Percentiles rank a stretch among this genome's conserved stretches.
These are phyloP conservation scores for Trichomalopsis sarcophagae DNA, from an alignment of 1,140 invertebrate species.

Conservation along the genomic window DNA sequence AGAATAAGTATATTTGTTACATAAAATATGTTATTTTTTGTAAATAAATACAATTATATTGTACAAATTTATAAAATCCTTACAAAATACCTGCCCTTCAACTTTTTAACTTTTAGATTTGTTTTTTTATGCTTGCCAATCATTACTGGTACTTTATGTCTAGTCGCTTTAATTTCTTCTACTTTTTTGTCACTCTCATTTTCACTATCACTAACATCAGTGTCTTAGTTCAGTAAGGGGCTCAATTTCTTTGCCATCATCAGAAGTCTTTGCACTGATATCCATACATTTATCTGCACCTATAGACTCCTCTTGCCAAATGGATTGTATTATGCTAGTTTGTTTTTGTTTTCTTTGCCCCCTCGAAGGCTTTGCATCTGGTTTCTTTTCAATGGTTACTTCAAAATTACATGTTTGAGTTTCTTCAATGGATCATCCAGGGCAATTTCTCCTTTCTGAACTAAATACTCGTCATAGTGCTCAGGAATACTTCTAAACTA, in stretches of 20 bases:
- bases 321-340: constrained; percentile 20
- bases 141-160: background rate
- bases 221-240: background rate
- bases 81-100: constrained; percentile 5
- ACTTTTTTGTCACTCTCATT: background rate
- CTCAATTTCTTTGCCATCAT: background rate
- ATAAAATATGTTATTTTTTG: constrained; percentile 26
- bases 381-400: constrained; percentile 38
- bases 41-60: constrained; percentile 15
- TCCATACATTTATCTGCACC: constrained; percentile 39
- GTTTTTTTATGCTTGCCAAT: background rate
- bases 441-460: constrained; percentile 60
- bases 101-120: constrained; percentile 4
- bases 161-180: constrained; percentile 9
- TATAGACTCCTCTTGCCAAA: constrained; percentile 55
- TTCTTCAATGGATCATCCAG: constrained; percentile 58
- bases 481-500: constrained; percentile 75
- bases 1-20: background rate
- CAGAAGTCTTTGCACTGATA: background rate
- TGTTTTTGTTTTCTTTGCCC: constrained; percentile 43
- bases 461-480: constrained; percentile 72
- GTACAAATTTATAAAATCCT: background rate
- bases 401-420: constrained; percentile 52
- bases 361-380: constrained; percentile 30
- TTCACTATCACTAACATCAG: constrained; percentile 11